Evolutionary conservation across 2,797 vertebrate species (phyloP), one percentile per base, ranked within the genome.

Genomic region (Hemibagrus guttatus): DNA sequence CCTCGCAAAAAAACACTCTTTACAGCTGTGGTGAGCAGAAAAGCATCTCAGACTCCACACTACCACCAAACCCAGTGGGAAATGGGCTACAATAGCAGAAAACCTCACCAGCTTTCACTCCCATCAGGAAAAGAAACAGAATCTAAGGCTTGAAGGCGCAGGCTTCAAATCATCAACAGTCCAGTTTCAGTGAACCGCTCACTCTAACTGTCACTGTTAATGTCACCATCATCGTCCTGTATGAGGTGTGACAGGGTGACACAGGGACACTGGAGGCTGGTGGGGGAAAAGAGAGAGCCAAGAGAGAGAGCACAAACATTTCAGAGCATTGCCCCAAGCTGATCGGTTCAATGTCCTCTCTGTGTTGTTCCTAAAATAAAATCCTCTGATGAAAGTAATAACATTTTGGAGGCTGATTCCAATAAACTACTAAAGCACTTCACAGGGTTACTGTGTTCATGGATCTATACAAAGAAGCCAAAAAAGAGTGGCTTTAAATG

Each of bases 171-270:
- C 8, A 6, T 31, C 52, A 54, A n/a, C 16, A 19, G 16, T 61
- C 56, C 52, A 35, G 52, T 35, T 78, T 78, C n/a, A 74, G 23
- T 52, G 6, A 76, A 54, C 49, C 26, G 19, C 13, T 74, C 42
- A 79, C 28, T 59, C 19, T 59, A 12, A 7, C 3, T 59, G 31
- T 69, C 6, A 85, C 31, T 59, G 31, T 58, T 19, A 6, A 6
- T 58, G 31, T 69, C 6, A 80, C 9, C 59, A 1, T 66, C 61
- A 42, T 68, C 8, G 3, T 66, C 21, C 61, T 21, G 31, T 58
- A 58, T 59, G 49, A 28, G 17, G 75, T 17, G 26, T 79, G 84
- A 85, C 84, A 68, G 14, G 23, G 16, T 75, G 83, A 84, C 56
- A 19, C 56, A 28, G 52, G 63, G 52, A 79, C n/a, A 68, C 49